These are phyloP conservation scores for Bothrops alternatus DNA, from an alignment of 2,797 vertebrate species.

Conservation along the genomic window DNA sequence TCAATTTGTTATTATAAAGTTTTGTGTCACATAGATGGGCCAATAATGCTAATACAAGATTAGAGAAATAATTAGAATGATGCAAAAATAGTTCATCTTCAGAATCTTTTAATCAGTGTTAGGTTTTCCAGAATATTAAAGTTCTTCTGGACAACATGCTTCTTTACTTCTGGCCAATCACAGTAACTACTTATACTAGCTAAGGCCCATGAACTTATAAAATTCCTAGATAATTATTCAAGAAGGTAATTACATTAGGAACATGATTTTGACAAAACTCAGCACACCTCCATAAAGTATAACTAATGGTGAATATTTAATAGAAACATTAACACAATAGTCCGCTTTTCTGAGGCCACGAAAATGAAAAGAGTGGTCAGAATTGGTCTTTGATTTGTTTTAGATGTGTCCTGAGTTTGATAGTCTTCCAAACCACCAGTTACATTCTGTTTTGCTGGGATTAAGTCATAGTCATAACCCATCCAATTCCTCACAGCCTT, in stretches of 20 bases:
- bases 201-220: neutral
- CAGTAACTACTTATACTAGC: neutral
- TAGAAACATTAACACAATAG: neutral
- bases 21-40: neutral
- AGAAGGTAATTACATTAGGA: neutral
- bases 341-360: neutral
- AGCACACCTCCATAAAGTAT: neutral
- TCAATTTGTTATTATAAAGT: neutral
- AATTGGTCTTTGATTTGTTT: conserved; percentile 43
- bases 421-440: neutral
- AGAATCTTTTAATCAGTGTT: neutral
- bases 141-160: neutral
- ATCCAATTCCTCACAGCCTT: neutral
- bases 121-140: neutral
- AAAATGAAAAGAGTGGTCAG: neutral
- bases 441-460: neutral
- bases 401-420: neutral
- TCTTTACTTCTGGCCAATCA: neutral
- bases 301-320: neutral
- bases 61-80: neutral
- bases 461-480: neutral
- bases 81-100: neutral
- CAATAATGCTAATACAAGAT: neutral
- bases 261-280: neutral
- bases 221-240: neutral